Conservation (phyloP, 1,140 invertebrate genomes). For the Linepithema humile region DNA sequence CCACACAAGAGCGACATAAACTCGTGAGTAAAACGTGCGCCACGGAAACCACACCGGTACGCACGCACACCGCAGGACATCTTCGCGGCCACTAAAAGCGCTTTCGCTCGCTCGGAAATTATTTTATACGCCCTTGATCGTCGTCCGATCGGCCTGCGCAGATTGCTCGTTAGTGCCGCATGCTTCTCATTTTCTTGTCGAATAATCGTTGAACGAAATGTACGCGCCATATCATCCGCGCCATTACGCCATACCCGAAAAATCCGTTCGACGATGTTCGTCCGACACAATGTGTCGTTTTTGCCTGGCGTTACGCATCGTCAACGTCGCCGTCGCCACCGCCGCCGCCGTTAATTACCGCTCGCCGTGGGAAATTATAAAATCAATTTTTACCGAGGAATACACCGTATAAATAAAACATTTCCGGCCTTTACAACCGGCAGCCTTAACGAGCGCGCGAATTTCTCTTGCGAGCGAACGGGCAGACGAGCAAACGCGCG, state of each 20-base stretch:
- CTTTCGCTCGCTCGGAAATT: neutral
- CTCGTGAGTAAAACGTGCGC: conserved; percentile 35
- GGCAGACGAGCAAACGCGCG: neutral
- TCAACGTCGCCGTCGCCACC: conserved; percentile 9
- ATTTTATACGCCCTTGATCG: conserved; percentile 59
- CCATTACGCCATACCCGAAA: conserved; percentile 4
- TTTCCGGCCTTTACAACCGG: conserved; percentile 47
- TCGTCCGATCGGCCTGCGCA: neutral
- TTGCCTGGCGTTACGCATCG: conserved; percentile 31
- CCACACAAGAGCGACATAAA: conserved; percentile 22
- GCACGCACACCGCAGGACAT: neutral
- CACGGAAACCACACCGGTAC: neutral
- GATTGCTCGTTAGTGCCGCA: conserved; percentile 22
- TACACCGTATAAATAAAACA: conserved; percentile 51
- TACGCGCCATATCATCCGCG: neutral
- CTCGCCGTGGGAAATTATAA: conserved; percentile 42
- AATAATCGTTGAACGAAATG: conserved; percentile 25
- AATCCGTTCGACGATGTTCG: conserved; percentile 30
- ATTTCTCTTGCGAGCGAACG: neutral
- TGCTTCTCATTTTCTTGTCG: conserved; percentile 63
- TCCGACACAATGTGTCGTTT: conserved; percentile 35
- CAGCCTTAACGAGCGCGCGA: conserved; percentile 38
- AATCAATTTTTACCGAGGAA: conserved; percentile 45
- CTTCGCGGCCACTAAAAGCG: conserved; percentile 31
- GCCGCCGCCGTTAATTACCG: conserved; percentile 45